These are phyloP conservation scores for Nothocercus julius DNA, from an alignment of 2,113 vertebrate genomes.

Conservation along the genomic window DNA sequence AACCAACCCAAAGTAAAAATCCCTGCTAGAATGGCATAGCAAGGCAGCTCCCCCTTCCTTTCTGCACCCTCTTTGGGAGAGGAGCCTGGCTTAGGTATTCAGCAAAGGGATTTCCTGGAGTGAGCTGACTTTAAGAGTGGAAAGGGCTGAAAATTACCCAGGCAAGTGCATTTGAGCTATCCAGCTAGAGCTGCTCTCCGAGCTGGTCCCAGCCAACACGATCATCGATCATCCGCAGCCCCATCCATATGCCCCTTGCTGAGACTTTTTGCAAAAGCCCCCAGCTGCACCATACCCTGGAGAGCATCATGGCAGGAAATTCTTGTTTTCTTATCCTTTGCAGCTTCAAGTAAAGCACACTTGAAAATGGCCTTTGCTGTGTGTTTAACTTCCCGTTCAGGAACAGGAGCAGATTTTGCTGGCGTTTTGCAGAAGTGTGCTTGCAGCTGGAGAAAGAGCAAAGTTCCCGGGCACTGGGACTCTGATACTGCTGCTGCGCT, in stretches of 20 bases:
- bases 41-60: background rate
- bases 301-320: fast-evolving
- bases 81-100: background rate
- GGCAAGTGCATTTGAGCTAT: background rate
- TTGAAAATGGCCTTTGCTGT: background rate
- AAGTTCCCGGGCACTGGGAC: background rate
- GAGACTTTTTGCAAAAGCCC: background rate
- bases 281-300: background rate
- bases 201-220: background rate
- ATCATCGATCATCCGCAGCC: background rate
- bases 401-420: background rate
- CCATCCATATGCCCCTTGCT: background rate
- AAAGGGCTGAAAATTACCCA: background rate
- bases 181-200: background rate
- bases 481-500: background rate
- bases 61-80: background rate
- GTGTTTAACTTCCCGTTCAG: background rate
- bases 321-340: background rate
- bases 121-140: background rate
- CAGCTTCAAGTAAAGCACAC: background rate
- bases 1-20: conserved; percentile 35
- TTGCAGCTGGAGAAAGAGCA: conserved; percentile 10
- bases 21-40: background rate
- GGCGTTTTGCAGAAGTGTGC: background rate
- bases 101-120: background rate